These are phyloP conservation scores for Rhinoptilus africanus DNA, from an alignment of 2,113 vertebrate genomes.

Conservation along the genomic window DNA sequence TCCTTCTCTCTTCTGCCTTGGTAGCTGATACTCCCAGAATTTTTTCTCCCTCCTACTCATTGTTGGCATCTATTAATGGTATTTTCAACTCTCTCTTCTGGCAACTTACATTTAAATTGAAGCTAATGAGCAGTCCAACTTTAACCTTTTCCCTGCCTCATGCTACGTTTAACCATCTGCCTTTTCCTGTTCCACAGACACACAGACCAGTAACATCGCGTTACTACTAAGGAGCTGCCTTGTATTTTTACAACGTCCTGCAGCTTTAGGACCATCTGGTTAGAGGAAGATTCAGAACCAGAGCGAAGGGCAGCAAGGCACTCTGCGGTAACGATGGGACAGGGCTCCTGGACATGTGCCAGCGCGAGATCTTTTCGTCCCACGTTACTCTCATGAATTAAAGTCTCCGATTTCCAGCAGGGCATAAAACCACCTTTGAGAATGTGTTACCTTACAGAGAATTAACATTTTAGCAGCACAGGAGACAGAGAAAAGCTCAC, in stretches of 20 bases:
- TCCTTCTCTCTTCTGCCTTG: not conserved
- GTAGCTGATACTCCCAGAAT: not conserved
- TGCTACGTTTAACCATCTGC: not conserved
- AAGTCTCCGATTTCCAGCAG: not conserved
- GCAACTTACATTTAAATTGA: not conserved
- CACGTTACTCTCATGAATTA: not conserved
- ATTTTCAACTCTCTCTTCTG: not conserved
- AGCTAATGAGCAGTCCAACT: not conserved
- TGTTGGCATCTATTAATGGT: not conserved
- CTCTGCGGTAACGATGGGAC: fast-evolving
- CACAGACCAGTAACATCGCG: not conserved
- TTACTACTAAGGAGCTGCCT: not conserved
- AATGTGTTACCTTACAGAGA: not conserved
- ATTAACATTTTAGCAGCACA: not conserved
- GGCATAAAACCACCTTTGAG: not conserved
- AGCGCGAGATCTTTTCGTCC: fast-evolving
- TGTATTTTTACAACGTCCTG: fast-evolving
- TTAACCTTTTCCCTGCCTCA: not conserved
- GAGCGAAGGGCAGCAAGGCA: not conserved
- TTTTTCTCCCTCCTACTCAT: not conserved
- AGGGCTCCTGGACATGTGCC: not conserved
- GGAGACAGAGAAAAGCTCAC: not conserved
- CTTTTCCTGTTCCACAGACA: not conserved
- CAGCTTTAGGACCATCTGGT: not conserved
- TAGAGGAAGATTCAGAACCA: not conserved